Evolutionary conservation across 2,797 vertebrate species (phyloP).

Genomic region (Gymnopithys bicolor): DNA sequence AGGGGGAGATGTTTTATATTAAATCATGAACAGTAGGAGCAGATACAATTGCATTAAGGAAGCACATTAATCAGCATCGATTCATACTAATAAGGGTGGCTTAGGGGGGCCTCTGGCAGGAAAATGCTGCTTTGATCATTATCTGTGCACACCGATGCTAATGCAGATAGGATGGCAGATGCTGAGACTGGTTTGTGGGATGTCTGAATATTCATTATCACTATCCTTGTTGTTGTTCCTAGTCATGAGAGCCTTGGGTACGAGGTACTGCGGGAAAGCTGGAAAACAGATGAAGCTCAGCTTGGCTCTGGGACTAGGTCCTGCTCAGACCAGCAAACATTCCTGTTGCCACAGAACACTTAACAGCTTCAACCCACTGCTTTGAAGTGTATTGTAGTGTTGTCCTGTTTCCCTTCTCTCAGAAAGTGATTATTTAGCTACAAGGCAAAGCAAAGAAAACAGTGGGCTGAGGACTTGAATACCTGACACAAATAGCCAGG

Average conservation of each 20-base stretch:
- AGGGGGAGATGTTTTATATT: neutral
- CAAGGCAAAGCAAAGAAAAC: neutral
- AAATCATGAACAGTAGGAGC: slow-evolving; percentile 18
- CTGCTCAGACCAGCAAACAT: neutral
- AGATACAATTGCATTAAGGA: slow-evolving; percentile 48
- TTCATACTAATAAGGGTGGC: slow-evolving; percentile 56
- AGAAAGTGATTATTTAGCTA: slow-evolving; percentile 9
- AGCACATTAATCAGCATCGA: slow-evolving; percentile 54
- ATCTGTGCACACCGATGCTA: slow-evolving; percentile 54
- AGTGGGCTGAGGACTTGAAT: neutral
- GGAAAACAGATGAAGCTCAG: slow-evolving; percentile 44
- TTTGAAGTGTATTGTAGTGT: neutral
- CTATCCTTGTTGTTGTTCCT: slow-evolving; percentile 39
- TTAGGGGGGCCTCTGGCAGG: slow-evolving; percentile 63
- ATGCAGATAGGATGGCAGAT: slow-evolving; percentile 56
- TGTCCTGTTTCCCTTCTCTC: neutral
- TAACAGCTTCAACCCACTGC: slow-evolving; percentile 8
- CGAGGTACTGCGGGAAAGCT: neutral
- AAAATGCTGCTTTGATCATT: slow-evolving; percentile 66
- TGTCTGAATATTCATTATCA: slow-evolving; percentile 68
- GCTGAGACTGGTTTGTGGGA: slow-evolving; percentile 60
- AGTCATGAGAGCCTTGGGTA: slow-evolving; percentile 39
- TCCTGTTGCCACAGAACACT: neutral
- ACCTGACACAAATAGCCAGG: neutral
- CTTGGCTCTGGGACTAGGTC: slow-evolving; percentile 22